phyloP scores from a whole-genome alignment of 2,888 invertebrate genomes.

The Magallana nippona region DNA sequence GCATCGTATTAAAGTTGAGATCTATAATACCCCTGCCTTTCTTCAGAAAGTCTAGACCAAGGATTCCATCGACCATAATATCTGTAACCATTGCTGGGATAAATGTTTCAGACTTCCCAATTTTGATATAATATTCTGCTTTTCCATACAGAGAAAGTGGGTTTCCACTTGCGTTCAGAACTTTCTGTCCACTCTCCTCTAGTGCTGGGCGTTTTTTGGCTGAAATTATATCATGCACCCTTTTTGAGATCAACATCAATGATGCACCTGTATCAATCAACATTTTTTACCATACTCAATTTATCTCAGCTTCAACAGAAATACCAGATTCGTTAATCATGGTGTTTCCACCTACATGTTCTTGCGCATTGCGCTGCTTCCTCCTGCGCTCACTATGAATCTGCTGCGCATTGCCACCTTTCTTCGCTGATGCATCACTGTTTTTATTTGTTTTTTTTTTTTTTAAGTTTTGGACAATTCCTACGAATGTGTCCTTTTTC shows the following conservation, averaged over 20 bases:
- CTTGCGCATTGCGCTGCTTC: too few relatives aligned
- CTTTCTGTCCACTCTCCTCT: slow-evolving; percentile 8
- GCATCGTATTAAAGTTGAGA: neutral
- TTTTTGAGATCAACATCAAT: neutral
- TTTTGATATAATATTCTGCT: neutral
- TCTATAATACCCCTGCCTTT: neutral
- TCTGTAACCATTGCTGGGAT: neutral
- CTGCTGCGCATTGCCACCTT: neutral
- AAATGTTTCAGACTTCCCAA: neutral
- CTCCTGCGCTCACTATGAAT: neutral
- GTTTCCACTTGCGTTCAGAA: slow-evolving; percentile 1
- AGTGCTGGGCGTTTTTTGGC: neutral
- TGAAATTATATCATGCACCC: slow-evolving; percentile 4
- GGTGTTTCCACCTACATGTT: neutral
- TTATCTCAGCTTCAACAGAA: neutral
- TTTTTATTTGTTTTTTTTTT: neutral
- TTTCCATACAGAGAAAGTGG: neutral
- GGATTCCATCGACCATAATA: neutral
- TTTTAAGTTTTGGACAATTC: neutral
- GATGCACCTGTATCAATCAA: too few relatives aligned
- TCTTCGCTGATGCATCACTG: neutral
- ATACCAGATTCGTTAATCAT: neutral
- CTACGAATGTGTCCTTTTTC: neutral
- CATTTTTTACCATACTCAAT: too few relatives aligned
- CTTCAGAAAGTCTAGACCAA: neutral